These are phyloP conservation scores for Geotrypetes seraphini DNA, from an alignment of 2,797 vertebrate species.

Conservation along the genomic window DNA sequence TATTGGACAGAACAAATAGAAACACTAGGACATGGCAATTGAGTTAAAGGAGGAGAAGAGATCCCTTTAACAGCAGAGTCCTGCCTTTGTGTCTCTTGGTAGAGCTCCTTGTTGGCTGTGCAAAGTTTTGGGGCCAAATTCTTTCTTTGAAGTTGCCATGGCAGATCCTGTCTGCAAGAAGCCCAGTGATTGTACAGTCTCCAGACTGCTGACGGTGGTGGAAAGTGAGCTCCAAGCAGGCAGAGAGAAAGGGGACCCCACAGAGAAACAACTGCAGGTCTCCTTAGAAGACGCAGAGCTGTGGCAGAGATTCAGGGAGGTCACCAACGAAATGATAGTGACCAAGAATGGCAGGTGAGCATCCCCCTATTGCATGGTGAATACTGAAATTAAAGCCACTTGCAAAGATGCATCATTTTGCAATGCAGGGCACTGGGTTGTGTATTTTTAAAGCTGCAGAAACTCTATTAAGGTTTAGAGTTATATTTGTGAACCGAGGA, in stretches of 20 bases:
- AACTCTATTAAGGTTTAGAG: no score
- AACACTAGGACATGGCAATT: constrained; percentile 28
- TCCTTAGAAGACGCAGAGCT: constrained; percentile 79
- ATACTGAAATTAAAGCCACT: no score
- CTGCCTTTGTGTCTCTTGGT: constrained; percentile 1
- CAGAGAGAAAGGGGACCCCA: constrained; percentile 88
- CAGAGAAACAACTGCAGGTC: constrained; percentile 81
- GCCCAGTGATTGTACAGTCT: constrained; percentile 53
- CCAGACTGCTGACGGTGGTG: constrained; percentile 78
- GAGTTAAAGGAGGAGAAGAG: constrained; percentile 6
- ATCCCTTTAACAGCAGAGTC: constrained; percentile 4
- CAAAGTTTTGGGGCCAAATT: constrained; percentile 29
- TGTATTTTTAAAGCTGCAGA: no score
- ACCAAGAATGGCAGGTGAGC: constrained; percentile 92
- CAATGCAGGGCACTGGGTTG: no score
- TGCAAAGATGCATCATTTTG: no score
- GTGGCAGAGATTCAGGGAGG: constrained; percentile 84
- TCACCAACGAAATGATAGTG: constrained; percentile 97
- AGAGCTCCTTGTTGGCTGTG: constrained; percentile 14
- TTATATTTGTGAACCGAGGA: no score
- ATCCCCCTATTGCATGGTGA: no score
- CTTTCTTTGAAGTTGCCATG: constrained; percentile 27
- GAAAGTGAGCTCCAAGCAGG: constrained; percentile 83
- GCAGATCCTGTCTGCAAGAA: constrained; percentile 46
- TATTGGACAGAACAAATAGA: constrained; percentile 44